Evolutionary conservation across 1,140 invertebrate species (phyloP), one percentile per base, ranked within the genome.

Genomic region (Drosophila neocordata): DNA sequence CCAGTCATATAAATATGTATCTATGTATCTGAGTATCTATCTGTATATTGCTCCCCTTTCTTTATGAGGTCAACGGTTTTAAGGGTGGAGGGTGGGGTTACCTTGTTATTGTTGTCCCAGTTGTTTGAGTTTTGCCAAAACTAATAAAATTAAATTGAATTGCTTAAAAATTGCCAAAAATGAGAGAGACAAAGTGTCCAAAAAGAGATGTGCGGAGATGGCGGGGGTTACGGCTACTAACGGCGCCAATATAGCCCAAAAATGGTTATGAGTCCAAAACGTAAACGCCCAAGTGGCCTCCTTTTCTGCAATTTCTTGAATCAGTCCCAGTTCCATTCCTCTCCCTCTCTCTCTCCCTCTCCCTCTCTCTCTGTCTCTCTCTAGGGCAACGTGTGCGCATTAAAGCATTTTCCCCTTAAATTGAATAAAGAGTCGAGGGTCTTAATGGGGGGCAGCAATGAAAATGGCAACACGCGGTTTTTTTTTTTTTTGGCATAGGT

Each of bases 131-230:
- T 83, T 77, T 79, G 83, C 73, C 79, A 83, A 83, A 83, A 88
- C 83, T 88, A 88, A 88, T 88, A 88, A 88, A 88, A 88, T 88
- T 88, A 88, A 88, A 88, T 88, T 88, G 83, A 88, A 88, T 88
- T 88, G 83, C 83, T 88, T 88, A 88, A 88, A 88, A 88, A 88
- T 88, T 74, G 83, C 84, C 79, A 88, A 88, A 88, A 88, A 88
- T 88, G 83, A 88, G 83, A 88, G 83, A 88, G 83, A 70, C 69
- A 79, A 88, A 88, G 77, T 83, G 61, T 79, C 71, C 65, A 75
- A 78, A 7, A 63, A 27, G 15, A 22, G 20, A 35, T 57, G 60
- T 15, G 18, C 8, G 41, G 41, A 18, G 41, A 15, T 8, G 22
- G 22, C 22, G 27, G 4, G 4, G 1, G 4, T 31, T 31, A 6